Percentiles rank a stretch among this genome's conserved stretches.
These are phyloP conservation scores for Saguinus imperator DNA, from an alignment of 2,113 vertebrate genomes.

Conservation along the genomic window DNA sequence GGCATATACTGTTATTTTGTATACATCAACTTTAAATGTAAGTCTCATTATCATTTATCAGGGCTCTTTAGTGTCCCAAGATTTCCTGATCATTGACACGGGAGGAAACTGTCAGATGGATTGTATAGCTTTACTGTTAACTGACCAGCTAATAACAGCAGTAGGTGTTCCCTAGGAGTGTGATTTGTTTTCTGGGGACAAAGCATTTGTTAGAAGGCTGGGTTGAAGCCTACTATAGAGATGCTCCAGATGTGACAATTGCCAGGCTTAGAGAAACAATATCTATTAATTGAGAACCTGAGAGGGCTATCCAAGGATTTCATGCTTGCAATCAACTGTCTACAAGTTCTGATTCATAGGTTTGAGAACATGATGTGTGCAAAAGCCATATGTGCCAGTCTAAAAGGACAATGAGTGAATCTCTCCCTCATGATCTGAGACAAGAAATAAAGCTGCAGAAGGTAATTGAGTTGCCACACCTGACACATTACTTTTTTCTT, in stretches of 20 bases:
- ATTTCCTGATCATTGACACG: background rate
- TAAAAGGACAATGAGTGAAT: background rate
- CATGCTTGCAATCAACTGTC: background rate
- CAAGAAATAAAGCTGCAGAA: background rate
- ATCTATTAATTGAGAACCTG: background rate
- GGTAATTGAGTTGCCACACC: background rate
- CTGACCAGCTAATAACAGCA: background rate
- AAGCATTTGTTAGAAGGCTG: background rate
- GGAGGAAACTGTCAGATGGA: background rate
- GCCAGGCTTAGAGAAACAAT: background rate
- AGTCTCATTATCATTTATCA: background rate
- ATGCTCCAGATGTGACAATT: background rate
- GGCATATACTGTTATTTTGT: background rate
- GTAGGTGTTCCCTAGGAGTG: background rate
- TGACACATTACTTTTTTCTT: no score
- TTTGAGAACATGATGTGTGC: background rate
- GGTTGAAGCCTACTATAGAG: background rate
- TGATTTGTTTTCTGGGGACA: background rate
- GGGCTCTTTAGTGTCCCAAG: background rate
- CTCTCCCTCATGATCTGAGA: background rate
- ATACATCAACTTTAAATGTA: background rate
- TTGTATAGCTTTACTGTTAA: background rate
- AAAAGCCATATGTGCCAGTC: background rate
- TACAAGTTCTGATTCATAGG: background rate
- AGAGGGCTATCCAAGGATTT: background rate